Evolutionary conservation across 2,888 invertebrate genomes (phyloP).

Genomic region (Mythimna ferrago): DNA sequence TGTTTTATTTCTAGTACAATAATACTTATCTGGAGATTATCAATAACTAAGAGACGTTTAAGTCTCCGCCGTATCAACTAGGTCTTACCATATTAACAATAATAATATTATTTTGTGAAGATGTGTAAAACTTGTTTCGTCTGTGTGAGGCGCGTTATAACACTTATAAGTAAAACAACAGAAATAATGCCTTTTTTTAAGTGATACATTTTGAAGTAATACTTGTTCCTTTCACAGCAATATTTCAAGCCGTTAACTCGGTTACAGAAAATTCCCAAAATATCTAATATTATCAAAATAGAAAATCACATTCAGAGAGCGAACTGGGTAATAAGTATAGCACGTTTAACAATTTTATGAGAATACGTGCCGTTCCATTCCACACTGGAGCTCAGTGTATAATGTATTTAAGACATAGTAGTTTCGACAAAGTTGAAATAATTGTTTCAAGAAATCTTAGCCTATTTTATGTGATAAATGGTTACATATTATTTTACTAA

Average conservation of each 20-base stretch:
- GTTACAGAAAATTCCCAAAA: conserved; percentile 11
- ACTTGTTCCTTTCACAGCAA: conserved; percentile 12
- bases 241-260: conserved; percentile 20
- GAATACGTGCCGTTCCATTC: background rate
- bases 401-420: conserved; percentile 2
- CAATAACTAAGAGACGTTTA: conserved; percentile 61
- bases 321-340: conserved; percentile 13
- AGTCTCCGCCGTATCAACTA: conserved; percentile 64
- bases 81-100: conserved; percentile 63
- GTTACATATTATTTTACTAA: conserved; percentile 43
- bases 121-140: conserved; percentile 7
- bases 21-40: conserved; percentile 82
- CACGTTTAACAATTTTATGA: background rate
- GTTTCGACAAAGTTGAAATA: conserved; percentile 17
- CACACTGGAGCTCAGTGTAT: background rate
- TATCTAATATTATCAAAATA: conserved; percentile 25
- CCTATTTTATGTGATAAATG: conserved; percentile 27
- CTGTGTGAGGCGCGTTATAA: background rate
- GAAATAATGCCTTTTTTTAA: conserved; percentile 7
- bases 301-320: conserved; percentile 52
- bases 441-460: conserved; percentile 24
- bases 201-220: conserved; percentile 1
- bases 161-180: conserved; percentile 13
- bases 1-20: conserved; percentile 82
- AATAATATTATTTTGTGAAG: conserved; percentile 36